Evolutionary conservation across 2,113 vertebrate species (phyloP).

Genomic region (Erpornis zantholeuca): DNA sequence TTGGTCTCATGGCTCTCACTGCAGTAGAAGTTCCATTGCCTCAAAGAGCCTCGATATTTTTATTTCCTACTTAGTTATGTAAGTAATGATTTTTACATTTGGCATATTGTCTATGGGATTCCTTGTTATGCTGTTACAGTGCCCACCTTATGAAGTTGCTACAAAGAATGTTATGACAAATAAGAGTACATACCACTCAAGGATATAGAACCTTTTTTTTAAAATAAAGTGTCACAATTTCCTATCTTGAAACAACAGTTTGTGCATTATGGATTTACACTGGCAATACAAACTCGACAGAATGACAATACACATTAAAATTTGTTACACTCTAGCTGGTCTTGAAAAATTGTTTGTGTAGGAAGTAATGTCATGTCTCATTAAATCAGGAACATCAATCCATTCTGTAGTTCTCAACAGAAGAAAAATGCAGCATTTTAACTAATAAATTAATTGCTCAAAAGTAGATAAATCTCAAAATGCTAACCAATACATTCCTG

Average conservation of each 20-base stretch:
- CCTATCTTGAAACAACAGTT: neutral
- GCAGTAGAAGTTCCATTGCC: neutral
- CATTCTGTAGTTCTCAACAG: neutral
- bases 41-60: neutral
- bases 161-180: neutral
- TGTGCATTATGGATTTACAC: neutral
- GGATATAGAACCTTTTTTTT: neutral
- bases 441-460: neutral
- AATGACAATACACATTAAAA: neutral
- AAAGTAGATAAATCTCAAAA: neutral
- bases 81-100: neutral
- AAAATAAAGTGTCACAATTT: neutral
- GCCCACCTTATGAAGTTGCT: neutral
- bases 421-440: neutral
- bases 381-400: neutral
- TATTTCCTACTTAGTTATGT: neutral
- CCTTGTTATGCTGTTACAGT: neutral
- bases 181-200: neutral
- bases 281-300: neutral
- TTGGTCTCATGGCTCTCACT: neutral
- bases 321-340: neutral
- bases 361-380: neutral
- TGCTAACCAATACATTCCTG: neutral
- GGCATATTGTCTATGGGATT: neutral
- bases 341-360: neutral